These are phyloP conservation scores for Microctonus brassicae DNA, from an alignment of 2,888 invertebrate species.

Conservation along the genomic window DNA sequence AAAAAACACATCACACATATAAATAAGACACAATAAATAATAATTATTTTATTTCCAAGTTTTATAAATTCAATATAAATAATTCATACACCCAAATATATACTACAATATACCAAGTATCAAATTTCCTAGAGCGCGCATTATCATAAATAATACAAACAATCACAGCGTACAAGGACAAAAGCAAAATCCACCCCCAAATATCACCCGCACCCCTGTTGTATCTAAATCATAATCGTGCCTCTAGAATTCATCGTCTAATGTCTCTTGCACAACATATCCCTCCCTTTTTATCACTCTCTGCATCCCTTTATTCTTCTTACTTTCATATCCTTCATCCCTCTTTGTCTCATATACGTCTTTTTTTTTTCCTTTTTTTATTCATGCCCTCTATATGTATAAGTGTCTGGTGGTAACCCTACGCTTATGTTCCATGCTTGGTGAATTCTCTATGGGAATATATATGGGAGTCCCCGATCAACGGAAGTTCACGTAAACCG, in stretches of 20 bases:
- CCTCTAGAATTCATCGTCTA: slow-evolving; percentile 48
- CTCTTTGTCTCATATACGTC: neutral
- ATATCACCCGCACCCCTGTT: slow-evolving; percentile 13
- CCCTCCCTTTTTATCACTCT: neutral
- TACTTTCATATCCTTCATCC: neutral
- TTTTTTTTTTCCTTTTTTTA: neutral
- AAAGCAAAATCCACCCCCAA: slow-evolving; percentile 51
- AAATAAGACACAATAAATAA: too few species aligned
- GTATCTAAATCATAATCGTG: slow-evolving; percentile 51
- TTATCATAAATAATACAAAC: slow-evolving; percentile 65
- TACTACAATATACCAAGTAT: slow-evolving; percentile 7
- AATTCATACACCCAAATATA: neutral
- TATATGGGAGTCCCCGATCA: slow-evolving; percentile 41
- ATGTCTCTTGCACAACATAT: slow-evolving; percentile 44
- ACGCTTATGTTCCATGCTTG: slow-evolving; percentile 46
- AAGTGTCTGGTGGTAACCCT: slow-evolving; percentile 42
- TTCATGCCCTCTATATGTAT: neutral
- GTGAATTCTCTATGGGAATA: slow-evolving; percentile 43
- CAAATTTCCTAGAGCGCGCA: slow-evolving; percentile 35
- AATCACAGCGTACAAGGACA: slow-evolving; percentile 59
- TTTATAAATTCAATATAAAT: neutral
- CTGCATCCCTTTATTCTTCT: neutral
- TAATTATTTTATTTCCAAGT: neutral
- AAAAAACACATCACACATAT: too few species aligned
- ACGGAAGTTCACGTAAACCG: slow-evolving; percentile 58